Evolutionary conservation across 2,113 vertebrate species (phyloP).

Genomic region (Agapornis roseicollis): DNA sequence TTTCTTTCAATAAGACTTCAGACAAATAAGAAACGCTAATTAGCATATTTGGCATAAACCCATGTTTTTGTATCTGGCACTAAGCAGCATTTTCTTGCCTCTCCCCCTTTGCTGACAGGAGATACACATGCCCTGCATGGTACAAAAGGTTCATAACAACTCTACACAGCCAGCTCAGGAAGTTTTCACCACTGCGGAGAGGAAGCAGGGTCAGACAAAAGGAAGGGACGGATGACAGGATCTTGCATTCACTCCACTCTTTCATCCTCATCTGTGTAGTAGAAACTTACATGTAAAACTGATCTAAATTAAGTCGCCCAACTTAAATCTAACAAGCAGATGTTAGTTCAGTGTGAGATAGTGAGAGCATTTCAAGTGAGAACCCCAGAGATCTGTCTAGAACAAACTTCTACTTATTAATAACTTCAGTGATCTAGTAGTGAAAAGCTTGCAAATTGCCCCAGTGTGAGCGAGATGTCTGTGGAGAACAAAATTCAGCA

Average conservation of each 20-base stretch:
- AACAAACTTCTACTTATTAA: constrained; percentile 43
- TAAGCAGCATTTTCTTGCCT: neutral
- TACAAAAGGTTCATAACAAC: neutral
- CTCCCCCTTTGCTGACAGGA: neutral
- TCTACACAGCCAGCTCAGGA: neutral
- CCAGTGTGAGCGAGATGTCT: neutral
- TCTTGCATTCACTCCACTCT: neutral
- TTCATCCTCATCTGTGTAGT: neutral
- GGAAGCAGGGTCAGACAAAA: neutral
- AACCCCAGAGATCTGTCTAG: neutral
- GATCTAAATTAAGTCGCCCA: neutral
- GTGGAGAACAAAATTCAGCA: neutral
- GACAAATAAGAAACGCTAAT: neutral
- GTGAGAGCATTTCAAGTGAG: neutral
- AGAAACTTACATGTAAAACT: neutral
- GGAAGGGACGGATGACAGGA: neutral
- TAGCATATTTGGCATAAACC: neutral
- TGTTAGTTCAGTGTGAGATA: neutral
- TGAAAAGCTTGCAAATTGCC: neutral
- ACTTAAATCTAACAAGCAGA: neutral
- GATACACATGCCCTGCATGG: rapidly evolving
- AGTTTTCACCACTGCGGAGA: neutral
- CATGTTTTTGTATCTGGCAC: neutral
- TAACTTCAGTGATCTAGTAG: neutral
- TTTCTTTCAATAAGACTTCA: neutral